Evolutionary conservation across 2,888 invertebrate genomes (phyloP), one percentile per base, ranked within the genome.

Genomic region (Physocephala rufipes): DNA sequence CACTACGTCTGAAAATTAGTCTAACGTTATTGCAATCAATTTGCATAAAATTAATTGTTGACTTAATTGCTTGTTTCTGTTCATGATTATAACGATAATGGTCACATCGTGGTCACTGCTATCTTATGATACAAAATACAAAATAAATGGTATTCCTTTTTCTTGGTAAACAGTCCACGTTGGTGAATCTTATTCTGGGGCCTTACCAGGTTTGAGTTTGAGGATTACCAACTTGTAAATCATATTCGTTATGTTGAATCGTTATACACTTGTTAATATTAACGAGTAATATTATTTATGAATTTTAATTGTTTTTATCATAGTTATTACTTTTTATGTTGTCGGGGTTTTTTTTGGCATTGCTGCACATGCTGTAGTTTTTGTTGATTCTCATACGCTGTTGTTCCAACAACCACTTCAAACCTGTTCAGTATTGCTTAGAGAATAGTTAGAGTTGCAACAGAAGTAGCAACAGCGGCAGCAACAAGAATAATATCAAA

Each of bases 31-130:
- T 61, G 26, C 67, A 62, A 61, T 62, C 62, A 61, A 69, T 74
- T 74, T 74, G 73, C 74, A 74, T 74, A 73, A 76, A 76, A 74
- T 74, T 74, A 74, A 74, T 76, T 76, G 71, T 62, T 59, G 71
- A 73, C 74, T 74, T 76, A 76, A 76, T 74, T 74, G 73, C 73
- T 74, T 72, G 74, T 69, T 76, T 73, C 72, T 71, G 73, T 71
- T 73, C 73, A 71, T 71, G 72, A 67, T 51, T 49, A 28, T 61
- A 51, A 24, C 36, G 28, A n/a, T 36, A 59, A 45, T 59, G 45
- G 53, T 36, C 45, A 24, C 28, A 26, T 26, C 15, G 59, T 30
- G 45, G 36, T 9, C 36, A 9, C 36, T 36, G 36, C 36, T 36
- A 4, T 36, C 36, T 7, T 4, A 36, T 36, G 36, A 36, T 36